Percentiles rank a stretch among this genome's conserved stretches.
Evolutionary conservation across 2,113 vertebrate genomes (phyloP).

Genomic region (Diadophis punctatus): DNA sequence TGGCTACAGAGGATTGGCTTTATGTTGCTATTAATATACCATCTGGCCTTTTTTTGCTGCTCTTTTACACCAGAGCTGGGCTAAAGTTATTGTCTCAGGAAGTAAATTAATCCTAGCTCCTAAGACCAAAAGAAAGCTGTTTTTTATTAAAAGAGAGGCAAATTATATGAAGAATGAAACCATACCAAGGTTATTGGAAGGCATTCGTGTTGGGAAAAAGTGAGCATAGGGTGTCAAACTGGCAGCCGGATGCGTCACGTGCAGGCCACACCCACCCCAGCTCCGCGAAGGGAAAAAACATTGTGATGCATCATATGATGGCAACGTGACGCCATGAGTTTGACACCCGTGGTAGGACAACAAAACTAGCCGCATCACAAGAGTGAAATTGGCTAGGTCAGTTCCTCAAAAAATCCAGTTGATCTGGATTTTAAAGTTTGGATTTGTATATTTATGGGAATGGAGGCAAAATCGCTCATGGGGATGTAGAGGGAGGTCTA

Average conservation of each 20-base stretch:
- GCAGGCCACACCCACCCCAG: no score
- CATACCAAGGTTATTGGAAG: constrained; percentile 59
- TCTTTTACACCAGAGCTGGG: constrained; percentile 32
- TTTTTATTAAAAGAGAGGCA: constrained; percentile 78
- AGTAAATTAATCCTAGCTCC: constrained; percentile 78
- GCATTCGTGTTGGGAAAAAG: constrained; percentile 56
- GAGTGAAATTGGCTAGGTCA: constrained; percentile 24
- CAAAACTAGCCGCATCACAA: not conserved
- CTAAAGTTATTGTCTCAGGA: constrained; percentile 61
- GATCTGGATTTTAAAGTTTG: not conserved
- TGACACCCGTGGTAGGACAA: constrained; percentile 5
- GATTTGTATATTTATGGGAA: not conserved
- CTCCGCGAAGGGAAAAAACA: no score
- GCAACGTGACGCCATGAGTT: no score
- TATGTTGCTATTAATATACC: constrained; percentile 64
- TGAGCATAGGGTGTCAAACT: constrained; percentile 15
- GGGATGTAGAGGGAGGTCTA: not conserved
- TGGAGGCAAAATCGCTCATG: not conserved
- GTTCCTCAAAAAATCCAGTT: not conserved
- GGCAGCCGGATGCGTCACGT: no score
- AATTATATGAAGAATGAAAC: constrained; percentile 68
- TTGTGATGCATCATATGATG: no score
- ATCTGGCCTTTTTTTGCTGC: constrained; percentile 50
- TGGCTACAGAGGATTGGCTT: constrained; percentile 58
- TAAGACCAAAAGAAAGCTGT: constrained; percentile 79